Evolutionary conservation across 1,140 invertebrate genomes (phyloP).

Genomic region (Tetragnatha versicolor): DNA sequence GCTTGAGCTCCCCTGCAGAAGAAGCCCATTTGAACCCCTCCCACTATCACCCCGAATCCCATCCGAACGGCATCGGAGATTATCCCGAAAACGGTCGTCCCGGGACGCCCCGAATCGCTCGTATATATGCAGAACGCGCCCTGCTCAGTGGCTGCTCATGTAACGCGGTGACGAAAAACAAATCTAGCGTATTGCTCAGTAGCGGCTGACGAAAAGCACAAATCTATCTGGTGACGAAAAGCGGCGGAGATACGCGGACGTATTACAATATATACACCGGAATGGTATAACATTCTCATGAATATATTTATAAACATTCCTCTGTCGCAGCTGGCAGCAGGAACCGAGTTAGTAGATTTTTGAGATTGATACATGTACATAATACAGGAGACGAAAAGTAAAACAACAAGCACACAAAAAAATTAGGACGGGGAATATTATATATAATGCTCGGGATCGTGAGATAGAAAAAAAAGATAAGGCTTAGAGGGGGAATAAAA

Average conservation of each 20-base stretch:
- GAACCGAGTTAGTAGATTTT: constrained; percentile 47
- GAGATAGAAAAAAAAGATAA: constrained; percentile 49
- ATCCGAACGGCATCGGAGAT: too few relatives aligned
- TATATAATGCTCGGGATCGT: constrained; percentile 39
- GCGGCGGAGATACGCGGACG: constrained; percentile 5
- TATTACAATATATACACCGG: constrained; percentile 41
- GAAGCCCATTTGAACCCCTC: too few relatives aligned
- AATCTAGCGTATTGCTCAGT: too few relatives aligned
- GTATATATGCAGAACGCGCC: not conserved
- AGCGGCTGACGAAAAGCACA: too few relatives aligned
- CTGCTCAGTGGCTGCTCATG: not conserved
- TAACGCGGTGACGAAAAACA: not conserved
- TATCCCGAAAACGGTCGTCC: too few relatives aligned
- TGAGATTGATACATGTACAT: constrained; percentile 48
- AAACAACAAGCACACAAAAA: constrained; percentile 10
- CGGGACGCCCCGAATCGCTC: not conserved
- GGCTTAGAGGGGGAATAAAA: constrained; percentile 39
- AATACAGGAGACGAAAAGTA: constrained; percentile 36
- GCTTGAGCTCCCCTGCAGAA: too few relatives aligned
- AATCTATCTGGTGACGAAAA: too few relatives aligned
- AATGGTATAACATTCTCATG: constrained; percentile 48
- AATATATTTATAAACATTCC: constrained; percentile 53
- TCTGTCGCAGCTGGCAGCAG: constrained; percentile 24
- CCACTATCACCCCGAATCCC: too few relatives aligned
- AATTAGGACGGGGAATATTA: constrained; percentile 40